phyloP scores from a whole-genome alignment of 2,797 vertebrate species.

The Sebastolobus alascanus region DNA sequence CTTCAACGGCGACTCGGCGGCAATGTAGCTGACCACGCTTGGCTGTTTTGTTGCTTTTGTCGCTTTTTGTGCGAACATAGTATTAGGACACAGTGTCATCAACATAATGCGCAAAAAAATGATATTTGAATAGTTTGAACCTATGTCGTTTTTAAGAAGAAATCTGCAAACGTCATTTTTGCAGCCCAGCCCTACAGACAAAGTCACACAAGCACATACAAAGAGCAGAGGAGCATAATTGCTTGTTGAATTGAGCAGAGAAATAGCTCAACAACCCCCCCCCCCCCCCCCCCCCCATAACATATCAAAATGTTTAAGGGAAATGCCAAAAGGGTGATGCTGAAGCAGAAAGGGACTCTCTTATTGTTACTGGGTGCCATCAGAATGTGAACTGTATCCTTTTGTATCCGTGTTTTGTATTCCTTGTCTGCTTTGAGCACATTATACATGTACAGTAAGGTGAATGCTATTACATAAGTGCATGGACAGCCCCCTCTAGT shows the following conservation, averaged over 20 bases:
- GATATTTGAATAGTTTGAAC: background rate
- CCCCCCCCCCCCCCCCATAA: no score
- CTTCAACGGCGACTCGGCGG: no score
- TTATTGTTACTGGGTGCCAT: background rate
- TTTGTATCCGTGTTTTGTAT: background rate
- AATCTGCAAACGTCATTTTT: no score
- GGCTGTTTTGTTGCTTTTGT: no score
- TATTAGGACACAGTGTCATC: no score
- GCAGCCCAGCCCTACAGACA: no score
- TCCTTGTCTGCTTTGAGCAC: background rate
- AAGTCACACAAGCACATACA: background rate
- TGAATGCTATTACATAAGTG: slow-evolving; percentile 42
- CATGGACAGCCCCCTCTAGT: slow-evolving; percentile 84
- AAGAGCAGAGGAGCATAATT: background rate
- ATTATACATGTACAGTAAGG: slow-evolving; percentile 9
- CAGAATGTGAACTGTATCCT: background rate
- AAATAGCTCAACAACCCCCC: no score
- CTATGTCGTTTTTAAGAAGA: background rate
- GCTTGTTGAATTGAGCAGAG: background rate
- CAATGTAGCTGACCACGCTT: no score
- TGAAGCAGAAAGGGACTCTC: background rate
- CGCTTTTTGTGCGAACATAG: no score
- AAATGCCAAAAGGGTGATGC: background rate
- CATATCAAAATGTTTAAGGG: background rate
- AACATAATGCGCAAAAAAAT: no score